Base-by-base conservation (phyloP, 2,888 invertebrate genomes). In the Platycheirus rosarum region DNA sequence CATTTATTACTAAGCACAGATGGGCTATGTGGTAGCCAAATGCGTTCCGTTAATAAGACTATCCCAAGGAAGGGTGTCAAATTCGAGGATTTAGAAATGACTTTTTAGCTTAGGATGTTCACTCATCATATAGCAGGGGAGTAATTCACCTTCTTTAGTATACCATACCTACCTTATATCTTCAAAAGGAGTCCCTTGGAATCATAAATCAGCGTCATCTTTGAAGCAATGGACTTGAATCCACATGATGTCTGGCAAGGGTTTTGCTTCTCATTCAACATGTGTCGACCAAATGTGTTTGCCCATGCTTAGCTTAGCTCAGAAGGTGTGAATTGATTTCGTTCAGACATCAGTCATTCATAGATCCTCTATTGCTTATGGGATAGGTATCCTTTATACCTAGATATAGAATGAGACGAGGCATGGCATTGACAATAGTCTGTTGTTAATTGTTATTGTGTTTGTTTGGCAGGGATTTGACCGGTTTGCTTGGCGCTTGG, bases 201-300 rank as follows among this genome's bases (percentile, higher is more conserved):
- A 68, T 82, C 77, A 82, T 82, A 82, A 82, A 82, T 82, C 82
- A 82, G 68, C 71, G 82, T 82, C 82, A 77, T 77, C 71, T 62
- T 76, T 71, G 53, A 68, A 51, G 49, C 35, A 66, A 32, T 48
- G 66, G 69, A 70, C 71, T 55, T 49, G 71, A 76, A 71, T 49
- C 76, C 77, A 80, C 84, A 75, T 75, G 78, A 82, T 74, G 77
- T 71, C 51, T 51, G 76, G 65, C 51, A 85, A 84, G 85, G 85
- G 78, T 85, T 51, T 86, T 86, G 86, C 86, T 8, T 86, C 86
- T 87, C 86, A 86, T 86, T 86, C 85, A 87, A 89, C 89, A 89
- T 90, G 87, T 89, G 89, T 86, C 87, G 87, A 86, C 89, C 90
- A 89, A 89, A 90, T 89, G 90, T 82, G 71, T 26, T 14, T 42